Conservation (phyloP, 2,113 vertebrate species). For the Edolisoma coerulescens region DNA sequence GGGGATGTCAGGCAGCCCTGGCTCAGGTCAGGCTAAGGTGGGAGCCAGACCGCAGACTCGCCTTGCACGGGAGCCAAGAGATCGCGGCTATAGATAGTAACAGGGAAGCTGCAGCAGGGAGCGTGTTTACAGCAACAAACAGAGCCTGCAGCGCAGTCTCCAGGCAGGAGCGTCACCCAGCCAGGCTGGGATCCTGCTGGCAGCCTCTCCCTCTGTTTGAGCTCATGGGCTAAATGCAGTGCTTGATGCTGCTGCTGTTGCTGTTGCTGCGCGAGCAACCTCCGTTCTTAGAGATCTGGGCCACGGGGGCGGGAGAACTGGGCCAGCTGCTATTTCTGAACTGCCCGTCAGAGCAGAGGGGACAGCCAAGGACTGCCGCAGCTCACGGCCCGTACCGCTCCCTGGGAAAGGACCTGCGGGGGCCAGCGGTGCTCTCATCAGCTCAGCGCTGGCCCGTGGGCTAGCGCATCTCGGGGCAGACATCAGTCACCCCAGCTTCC, state of each 20-base stretch:
- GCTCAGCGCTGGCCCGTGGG: accelerated
- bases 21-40: slow-evolving; percentile 58
- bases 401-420: not conserved
- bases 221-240: slow-evolving; percentile 65
- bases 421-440: not conserved
- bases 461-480: not conserved
- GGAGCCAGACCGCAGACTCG: slow-evolving; percentile 64
- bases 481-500: not conserved
- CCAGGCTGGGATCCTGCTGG: slow-evolving; percentile 58
- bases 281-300: slow-evolving; percentile 74
- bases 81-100: slow-evolving; percentile 78
- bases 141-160: slow-evolving; percentile 75
- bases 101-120: slow-evolving; percentile 70
- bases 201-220: slow-evolving; percentile 62
- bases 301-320: slow-evolving; percentile 67
- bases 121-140: slow-evolving; percentile 76
- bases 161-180: slow-evolving; percentile 68
- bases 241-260: slow-evolving; percentile 51
- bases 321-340: slow-evolving; percentile 78
- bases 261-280: slow-evolving; percentile 55
- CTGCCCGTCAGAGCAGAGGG: slow-evolving; percentile 62
- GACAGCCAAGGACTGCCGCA: slow-evolving; percentile 45
- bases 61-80: slow-evolving; percentile 71
- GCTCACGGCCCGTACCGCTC: not conserved
- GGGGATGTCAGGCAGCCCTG: slow-evolving; percentile 53